These are phyloP conservation scores for Setophaga kirtlandii DNA, from an alignment of 2,113 vertebrate species.

Conservation along the genomic window DNA sequence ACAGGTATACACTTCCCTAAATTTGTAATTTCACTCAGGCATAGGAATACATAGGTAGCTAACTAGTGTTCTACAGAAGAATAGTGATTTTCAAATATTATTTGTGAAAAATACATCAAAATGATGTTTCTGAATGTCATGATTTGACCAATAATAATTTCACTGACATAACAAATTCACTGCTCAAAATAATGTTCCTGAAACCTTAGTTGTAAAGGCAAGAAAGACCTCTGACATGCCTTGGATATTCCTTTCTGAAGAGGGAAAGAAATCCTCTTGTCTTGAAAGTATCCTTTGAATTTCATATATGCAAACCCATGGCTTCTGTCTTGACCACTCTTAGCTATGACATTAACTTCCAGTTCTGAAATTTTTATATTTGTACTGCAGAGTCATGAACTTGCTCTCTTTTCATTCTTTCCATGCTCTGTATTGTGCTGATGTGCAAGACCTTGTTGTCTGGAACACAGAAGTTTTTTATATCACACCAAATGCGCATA, in stretches of 20 bases:
- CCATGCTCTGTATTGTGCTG: neutral
- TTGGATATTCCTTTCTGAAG: neutral
- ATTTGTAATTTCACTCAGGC: neutral
- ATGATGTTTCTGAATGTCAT: slow-evolving; percentile 40
- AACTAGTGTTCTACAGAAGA: neutral
- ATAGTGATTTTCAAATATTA: slow-evolving; percentile 48
- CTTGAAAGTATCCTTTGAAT: neutral
- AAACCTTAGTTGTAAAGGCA: neutral
- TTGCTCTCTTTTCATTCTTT: neutral
- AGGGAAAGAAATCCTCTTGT: neutral
- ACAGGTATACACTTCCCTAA: neutral
- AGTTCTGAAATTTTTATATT: neutral
- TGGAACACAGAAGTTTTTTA: neutral
- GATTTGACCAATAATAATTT: slow-evolving; percentile 25
- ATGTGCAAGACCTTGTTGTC: neutral
- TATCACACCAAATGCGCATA: neutral
- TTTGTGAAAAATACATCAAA: slow-evolving; percentile 28
- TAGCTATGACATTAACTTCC: neutral
- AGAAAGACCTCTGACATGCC: neutral
- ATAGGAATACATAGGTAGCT: neutral
- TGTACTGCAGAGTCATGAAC: neutral
- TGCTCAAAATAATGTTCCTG: neutral
- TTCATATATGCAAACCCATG: neutral
- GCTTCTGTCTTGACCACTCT: neutral
- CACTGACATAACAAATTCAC: slow-evolving; percentile 41